Evolutionary conservation across 2,797 vertebrate species (phyloP).

Genomic region (Gambelia wislizenii): DNA sequence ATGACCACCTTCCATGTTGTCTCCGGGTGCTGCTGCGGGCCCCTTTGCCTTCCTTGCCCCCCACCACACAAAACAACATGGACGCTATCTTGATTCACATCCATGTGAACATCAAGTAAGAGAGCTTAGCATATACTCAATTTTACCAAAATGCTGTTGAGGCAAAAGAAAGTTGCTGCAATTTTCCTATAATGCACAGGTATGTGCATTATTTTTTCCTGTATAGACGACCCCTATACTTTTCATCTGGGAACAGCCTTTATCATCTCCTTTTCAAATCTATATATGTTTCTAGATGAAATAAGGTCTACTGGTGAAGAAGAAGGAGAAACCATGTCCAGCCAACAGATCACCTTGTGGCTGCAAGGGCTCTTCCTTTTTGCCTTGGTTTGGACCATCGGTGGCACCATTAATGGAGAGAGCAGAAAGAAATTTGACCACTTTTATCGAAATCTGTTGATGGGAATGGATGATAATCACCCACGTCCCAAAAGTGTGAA

Average conservation of each 20-base stretch:
- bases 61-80: no score
- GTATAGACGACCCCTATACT: neutral
- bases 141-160: no score
- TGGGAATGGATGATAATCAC: conserved; percentile 79
- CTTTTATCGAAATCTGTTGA: conserved; percentile 88
- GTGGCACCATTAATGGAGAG: conserved; percentile 86
- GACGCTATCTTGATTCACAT: no score
- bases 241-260: neutral
- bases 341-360: conserved; percentile 88
- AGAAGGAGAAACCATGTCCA: conserved; percentile 78
- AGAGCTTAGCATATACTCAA: no score
- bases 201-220: no score
- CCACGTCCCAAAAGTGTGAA: conserved; percentile 87
- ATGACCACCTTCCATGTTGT: no score
- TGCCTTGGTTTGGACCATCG: conserved; percentile 90
- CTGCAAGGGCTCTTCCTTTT: conserved; percentile 93
- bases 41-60: no score
- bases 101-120: no score
- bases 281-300: conserved; percentile 84
- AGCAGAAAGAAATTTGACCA: conserved; percentile 90
- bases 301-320: conserved; percentile 72
- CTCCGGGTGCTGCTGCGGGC: no score
- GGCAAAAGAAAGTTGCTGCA: no score
- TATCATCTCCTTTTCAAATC: neutral
- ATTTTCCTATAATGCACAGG: no score